phyloP scores from a whole-genome alignment of 2,797 vertebrate genomes.

The Aeoliscus strigatus region DNA sequence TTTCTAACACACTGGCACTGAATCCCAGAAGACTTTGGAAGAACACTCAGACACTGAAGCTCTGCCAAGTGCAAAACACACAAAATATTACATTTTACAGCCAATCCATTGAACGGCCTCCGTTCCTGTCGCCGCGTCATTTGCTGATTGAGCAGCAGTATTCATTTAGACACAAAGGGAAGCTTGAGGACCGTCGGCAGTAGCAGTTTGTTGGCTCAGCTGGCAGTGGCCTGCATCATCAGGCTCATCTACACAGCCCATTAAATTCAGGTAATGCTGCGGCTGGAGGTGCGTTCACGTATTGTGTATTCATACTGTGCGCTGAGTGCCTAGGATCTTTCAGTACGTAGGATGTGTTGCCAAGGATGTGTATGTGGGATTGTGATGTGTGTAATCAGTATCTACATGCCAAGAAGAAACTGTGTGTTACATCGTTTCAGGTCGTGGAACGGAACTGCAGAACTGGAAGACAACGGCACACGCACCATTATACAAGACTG shows the following conservation, averaged over 20 bases:
- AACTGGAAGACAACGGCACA: no score
- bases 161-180: no score
- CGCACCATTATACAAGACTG: constrained; percentile 32
- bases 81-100: constrained; percentile 1
- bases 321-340: not conserved
- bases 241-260: constrained; percentile 4
- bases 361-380: not conserved
- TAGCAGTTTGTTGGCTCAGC: constrained; percentile 11
- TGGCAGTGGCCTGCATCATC: constrained; percentile 1
- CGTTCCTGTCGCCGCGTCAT: constrained; percentile 1
- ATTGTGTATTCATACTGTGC: not conserved
- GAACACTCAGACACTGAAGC: constrained; percentile 14
- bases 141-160: constrained; percentile 12
- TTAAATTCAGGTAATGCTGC: constrained; percentile 1
- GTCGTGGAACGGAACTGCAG: no score
- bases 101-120: constrained; percentile 7
- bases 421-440: no score
- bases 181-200: no score
- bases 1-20: constrained; percentile 12
- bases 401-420: not conserved
- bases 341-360: not conserved
- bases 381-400: not conserved
- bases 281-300: not conserved
- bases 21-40: constrained; percentile 9
- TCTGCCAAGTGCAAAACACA: constrained; percentile 9